phyloP scores from a whole-genome alignment of 1,140 invertebrate species.

The Trachymyrmex cornetzi region DNA sequence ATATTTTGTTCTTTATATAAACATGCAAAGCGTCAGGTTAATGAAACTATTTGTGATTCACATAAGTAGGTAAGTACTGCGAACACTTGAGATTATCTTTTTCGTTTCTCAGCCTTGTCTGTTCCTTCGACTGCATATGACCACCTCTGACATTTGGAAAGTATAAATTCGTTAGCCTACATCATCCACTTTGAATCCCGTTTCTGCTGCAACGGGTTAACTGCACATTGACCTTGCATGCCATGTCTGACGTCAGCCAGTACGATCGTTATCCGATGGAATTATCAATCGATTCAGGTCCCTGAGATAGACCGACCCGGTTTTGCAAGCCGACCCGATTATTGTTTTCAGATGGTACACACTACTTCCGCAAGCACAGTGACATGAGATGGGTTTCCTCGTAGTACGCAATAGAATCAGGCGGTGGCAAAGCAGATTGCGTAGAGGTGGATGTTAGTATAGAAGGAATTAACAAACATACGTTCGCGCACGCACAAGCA shows the following conservation, averaged over 20 bases:
- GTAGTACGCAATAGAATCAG: constrained; percentile 5
- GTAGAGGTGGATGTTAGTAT: constrained; percentile 15
- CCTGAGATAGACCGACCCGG: neutral
- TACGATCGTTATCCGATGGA: constrained; percentile 46
- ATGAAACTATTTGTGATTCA: neutral
- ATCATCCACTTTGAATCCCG: constrained; percentile 50
- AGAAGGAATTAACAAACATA: constrained; percentile 54
- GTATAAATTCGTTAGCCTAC: constrained; percentile 60
- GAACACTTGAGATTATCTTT: constrained; percentile 14
- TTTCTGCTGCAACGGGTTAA: constrained; percentile 58
- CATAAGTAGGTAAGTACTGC: neutral
- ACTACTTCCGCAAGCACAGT: neutral
- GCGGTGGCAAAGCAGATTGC: neutral
- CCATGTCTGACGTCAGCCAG: constrained; percentile 37
- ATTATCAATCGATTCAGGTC: constrained; percentile 54
- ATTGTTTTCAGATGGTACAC: constrained; percentile 40
- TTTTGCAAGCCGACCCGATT: constrained; percentile 17
- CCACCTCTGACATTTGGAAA: constrained; percentile 59
- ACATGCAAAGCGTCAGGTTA: neutral
- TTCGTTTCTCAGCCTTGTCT: neutral
- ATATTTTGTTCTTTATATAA: neutral
- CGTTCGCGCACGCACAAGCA: neutral
- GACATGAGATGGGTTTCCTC: constrained; percentile 12
- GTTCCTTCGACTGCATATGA: neutral
- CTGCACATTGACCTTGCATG: constrained; percentile 60